These are phyloP conservation scores for Mola mola DNA, from an alignment of 2,113 vertebrate species.

Conservation along the genomic window DNA sequence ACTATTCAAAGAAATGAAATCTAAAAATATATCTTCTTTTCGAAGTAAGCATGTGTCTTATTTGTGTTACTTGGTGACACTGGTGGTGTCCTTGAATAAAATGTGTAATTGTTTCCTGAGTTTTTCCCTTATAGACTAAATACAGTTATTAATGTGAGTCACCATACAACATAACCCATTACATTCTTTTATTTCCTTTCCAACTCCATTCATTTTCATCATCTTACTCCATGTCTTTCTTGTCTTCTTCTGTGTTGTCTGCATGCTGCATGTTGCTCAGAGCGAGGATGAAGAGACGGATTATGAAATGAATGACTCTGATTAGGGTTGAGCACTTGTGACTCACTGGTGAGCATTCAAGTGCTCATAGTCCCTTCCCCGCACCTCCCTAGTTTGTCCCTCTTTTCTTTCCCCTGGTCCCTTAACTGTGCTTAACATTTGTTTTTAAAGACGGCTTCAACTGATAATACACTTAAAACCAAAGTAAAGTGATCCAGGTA, in stretches of 20 bases:
- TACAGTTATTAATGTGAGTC: conserved; percentile 2
- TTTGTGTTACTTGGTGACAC: not conserved
- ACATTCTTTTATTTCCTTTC: conserved; percentile 14
- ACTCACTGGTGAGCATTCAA: conserved; percentile 86
- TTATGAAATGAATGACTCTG: conserved; percentile 91
- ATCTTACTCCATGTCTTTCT: conserved; percentile 62
- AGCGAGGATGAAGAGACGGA: conserved; percentile 88
- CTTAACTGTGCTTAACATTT: conserved; percentile 2
- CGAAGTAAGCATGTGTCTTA: too few species aligned
- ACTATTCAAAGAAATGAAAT: not conserved
- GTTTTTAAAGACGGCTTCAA: conserved; percentile 21
- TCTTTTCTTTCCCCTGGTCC: not conserved
- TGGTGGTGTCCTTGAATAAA: conserved; percentile 12
- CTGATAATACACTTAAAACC: not conserved
- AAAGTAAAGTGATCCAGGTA: conserved; percentile 5
- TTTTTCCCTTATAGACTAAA: not conserved
- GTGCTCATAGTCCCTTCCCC: conserved; percentile 62
- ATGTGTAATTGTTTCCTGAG: not conserved
- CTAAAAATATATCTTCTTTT: too few species aligned
- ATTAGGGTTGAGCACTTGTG: conserved; percentile 85
- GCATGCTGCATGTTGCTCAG: conserved; percentile 84
- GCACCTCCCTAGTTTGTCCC: conserved; percentile 19
- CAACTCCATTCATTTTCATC: conserved; percentile 42
- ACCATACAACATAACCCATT: not conserved
- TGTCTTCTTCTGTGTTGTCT: conserved; percentile 77